These are phyloP conservation scores for Epinephelus cyanopodus DNA, from an alignment of 2,113 vertebrate species.

Conservation along the genomic window DNA sequence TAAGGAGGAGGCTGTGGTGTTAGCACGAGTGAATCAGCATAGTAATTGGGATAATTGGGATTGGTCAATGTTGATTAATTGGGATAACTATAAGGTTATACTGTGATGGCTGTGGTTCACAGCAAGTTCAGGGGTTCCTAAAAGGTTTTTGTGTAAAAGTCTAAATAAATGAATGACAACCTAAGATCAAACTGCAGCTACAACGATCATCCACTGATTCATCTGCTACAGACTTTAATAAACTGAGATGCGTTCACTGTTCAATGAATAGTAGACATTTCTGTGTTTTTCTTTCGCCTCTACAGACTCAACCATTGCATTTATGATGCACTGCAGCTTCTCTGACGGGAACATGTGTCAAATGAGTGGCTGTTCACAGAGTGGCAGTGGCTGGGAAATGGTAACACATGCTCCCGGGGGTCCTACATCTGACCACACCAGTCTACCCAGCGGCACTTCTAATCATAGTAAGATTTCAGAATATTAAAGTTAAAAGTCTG, in stretches of 20 bases:
- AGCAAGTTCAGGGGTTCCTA: no score
- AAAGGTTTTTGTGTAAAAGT: no score
- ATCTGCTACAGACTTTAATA: neutral
- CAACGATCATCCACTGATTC: neutral
- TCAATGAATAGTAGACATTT: neutral
- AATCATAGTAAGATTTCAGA: conserved; percentile 19
- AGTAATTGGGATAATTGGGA: no score
- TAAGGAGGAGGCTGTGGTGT: no score
- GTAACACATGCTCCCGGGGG: conserved; percentile 3
- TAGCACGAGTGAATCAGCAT: no score
- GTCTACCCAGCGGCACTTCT: conserved; percentile 33
- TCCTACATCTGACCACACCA: conserved; percentile 65
- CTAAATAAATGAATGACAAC: no score
- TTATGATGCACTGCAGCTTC: conserved; percentile 67
- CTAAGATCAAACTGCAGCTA: neutral
- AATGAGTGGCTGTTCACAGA: conserved; percentile 50
- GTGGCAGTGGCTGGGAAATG: conserved; percentile 42
- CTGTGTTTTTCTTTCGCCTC: neutral
- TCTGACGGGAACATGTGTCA: conserved; percentile 32
- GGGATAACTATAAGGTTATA: no score
- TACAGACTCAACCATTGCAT: conserved; percentile 57
- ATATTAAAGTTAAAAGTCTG: neutral
- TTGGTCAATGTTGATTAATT: no score
- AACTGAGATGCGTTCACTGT: neutral
- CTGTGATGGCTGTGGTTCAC: no score